Evolutionary conservation across 2,113 vertebrate genomes (phyloP), one percentile per base, ranked within the genome.

Genomic region (Nyctibius bracteatus): DNA sequence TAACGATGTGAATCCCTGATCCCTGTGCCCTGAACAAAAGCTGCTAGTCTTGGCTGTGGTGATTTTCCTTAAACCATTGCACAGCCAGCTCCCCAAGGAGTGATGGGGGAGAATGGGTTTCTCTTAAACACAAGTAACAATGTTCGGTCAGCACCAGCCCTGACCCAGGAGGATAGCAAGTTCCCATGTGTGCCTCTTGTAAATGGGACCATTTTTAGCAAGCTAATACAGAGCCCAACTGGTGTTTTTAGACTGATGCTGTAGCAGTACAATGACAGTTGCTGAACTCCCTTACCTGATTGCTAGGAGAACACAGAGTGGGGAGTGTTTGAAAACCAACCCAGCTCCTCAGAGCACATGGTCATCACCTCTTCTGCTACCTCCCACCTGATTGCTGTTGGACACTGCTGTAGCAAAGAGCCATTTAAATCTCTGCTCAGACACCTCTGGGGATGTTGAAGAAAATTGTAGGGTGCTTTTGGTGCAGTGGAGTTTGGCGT

Each of bases 331-430:
- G 81, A 51, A 83, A 93, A 74, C 10, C 35, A 65, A 1, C 3
- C 11, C 51, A 75, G 15, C 33, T 71, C 52, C 31, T 88, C 31
- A 16, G 49, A 92, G 44, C 41, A 46, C 1, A 0, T 39, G 54
- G 51, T 52, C 43, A n/a, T 79, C 44, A 44, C 9, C 15, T 67
- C n/a, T 77, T 58, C 51, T 81, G 57, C 82, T 18, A 2, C 52
- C 43, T 92, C 55, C 11, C 8, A 23, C 4, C 9, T 1, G 4
- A 55, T 71, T 0, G 0, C 57, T 63, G 39, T 5, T 67, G 35
- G 59, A 89, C 62, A 23, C 30, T 63, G 22, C 54, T 1, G 2
- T 39, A 72, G 44, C 44, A 81, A 81, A 65, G 74, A 88, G 41
- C 24, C 5, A 14, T 47, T 92, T 57, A 59, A 81, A 63, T 35